Conservation (phyloP, 2,797 vertebrate species). For the Avahi laniger region DNA sequence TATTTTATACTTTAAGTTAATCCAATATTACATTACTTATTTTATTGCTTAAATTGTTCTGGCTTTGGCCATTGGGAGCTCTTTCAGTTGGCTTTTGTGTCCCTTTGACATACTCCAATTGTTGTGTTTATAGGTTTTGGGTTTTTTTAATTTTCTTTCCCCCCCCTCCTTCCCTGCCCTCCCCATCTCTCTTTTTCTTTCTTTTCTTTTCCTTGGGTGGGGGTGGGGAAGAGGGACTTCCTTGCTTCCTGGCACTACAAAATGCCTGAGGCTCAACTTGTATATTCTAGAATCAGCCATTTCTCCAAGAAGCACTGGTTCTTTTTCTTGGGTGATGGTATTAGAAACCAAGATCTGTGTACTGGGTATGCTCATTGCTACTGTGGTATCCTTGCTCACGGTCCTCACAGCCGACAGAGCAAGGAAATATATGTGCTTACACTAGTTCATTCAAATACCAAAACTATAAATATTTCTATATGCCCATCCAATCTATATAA, state of each 20-base stretch:
- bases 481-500: background rate
- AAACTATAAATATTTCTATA: background rate
- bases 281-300: background rate
- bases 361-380: background rate
- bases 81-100: background rate
- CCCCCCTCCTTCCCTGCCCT: background rate
- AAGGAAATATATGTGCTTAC: background rate
- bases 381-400: background rate
- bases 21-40: background rate
- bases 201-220: background rate
- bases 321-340: background rate
- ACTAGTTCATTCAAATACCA: background rate
- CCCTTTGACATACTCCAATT: background rate
- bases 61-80: too few species aligned
- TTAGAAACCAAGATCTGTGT: background rate
- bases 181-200: background rate
- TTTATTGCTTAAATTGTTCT: background rate
- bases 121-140: background rate
- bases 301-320: background rate
- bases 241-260: background rate
- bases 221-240: background rate
- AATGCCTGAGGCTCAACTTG: background rate
- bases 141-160: background rate
- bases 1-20: background rate
- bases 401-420: background rate